Evolutionary conservation across 2,797 vertebrate species (phyloP), one percentile per base, ranked within the genome.

Genomic region (Eupleurogrammus muticus): DNA sequence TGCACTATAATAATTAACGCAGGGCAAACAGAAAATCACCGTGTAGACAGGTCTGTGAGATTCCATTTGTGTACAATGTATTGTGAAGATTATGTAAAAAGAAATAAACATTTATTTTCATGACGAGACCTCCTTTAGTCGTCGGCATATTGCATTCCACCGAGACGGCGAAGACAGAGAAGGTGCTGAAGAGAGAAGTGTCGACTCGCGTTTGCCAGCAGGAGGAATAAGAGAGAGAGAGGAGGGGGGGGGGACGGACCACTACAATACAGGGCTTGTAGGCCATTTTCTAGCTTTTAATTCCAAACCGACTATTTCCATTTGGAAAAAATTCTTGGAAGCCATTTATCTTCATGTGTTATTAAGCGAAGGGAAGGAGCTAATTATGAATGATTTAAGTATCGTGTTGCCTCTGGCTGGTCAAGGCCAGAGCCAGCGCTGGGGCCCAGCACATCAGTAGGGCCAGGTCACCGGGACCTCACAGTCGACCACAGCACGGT

Each of bases 361-460:
- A 85, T 90, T 90, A 87, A 89, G 84, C 85, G 87, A 83, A 85
- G 75, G 85, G 81, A 91, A 90, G 77, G 81, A 92, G 82, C 85
- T 92, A 88, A 92, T 93, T 91, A 89, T 83, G 75, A 92, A 91
- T 90, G 87, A 92, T 92, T 92, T 83, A 80, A 82, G 88, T 88
- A 91, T 92, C 75, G 46, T 70, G 74, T 92, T 92, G 75, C 89
- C 79, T 79, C 53, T 70, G n/a, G 81, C 73, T 87, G 87, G 87
- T 83, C 75, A 69, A 79, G 77, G 81, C 70, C 78, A 62, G 69
- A 81, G 85, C 86, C 90, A 87, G 77, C 68, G 17, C 24, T 68
- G 81, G 73, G 86, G 87, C 86, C 85, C 83, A 79, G 66, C 70
- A 60, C 65, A 49, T 66, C 66, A 63, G 66, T 23, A 28, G 62